phyloP scores from a whole-genome alignment of 1,140 invertebrate species.

The Megathymus violae region DNA sequence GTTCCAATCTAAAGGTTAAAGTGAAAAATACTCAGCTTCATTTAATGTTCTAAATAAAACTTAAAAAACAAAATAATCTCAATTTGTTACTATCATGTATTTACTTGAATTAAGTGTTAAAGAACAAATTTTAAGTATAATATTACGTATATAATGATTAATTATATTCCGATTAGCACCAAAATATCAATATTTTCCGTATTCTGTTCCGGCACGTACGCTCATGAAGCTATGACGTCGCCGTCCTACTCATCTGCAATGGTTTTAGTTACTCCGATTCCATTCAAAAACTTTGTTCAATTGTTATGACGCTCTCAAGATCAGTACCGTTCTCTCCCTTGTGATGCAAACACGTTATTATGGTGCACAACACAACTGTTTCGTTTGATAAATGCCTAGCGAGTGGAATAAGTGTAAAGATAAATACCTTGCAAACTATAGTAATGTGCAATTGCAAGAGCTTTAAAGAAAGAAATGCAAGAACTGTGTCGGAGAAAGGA shows the following conservation, averaged over 20 bases:
- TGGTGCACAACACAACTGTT: constrained; percentile 14
- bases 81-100: too few species aligned
- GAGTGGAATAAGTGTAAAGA: constrained; percentile 34
- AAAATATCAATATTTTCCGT: constrained; percentile 5
- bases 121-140: not conserved
- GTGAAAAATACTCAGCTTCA: not conserved
- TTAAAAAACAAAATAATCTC: too few species aligned
- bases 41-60: not conserved
- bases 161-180: not conserved
- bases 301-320: constrained; percentile 47
- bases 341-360: constrained; percentile 40
- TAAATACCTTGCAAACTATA: constrained; percentile 26
- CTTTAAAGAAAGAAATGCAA: constrained; percentile 27
- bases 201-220: not conserved
- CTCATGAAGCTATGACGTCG: constrained; percentile 6
- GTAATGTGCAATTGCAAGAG: constrained; percentile 53
- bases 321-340: constrained; percentile 51
- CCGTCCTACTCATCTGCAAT: constrained; percentile 50
- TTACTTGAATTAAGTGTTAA: not conserved
- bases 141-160: not conserved
- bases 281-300: constrained; percentile 44
- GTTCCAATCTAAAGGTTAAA: not conserved
- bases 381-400: constrained; percentile 21
- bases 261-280: constrained; percentile 48
- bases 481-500: constrained; percentile 38